A percentile compares a stretch with the other conserved stretches of the same genome.
These are phyloP conservation scores for Machimus rusticus DNA, from an alignment of 2,888 invertebrate species.

Conservation along the genomic window DNA sequence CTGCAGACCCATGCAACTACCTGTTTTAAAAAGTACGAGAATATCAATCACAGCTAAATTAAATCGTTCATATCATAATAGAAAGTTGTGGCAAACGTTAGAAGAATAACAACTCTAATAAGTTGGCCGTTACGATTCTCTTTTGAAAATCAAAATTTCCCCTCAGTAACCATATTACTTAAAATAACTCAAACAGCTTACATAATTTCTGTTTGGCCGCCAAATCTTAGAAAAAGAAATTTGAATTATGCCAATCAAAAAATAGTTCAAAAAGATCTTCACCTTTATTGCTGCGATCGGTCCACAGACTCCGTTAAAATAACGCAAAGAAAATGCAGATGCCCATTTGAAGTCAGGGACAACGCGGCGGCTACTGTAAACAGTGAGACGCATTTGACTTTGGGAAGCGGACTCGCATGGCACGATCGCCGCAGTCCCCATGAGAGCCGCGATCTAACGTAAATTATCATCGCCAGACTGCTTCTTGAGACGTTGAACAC, in stretches of 20 bases:
- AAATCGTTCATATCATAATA: no score
- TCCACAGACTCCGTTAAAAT: neutral
- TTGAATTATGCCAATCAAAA: neutral
- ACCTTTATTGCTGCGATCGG: neutral
- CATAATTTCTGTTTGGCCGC: neutral
- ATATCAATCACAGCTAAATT: no score
- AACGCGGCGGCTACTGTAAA: neutral
- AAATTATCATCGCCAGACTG: neutral
- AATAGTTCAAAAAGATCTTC: neutral
- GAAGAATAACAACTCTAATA: no score
- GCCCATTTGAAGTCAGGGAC: neutral
- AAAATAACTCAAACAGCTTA: neutral
- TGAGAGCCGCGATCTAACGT: neutral
- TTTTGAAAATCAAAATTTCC: neutral
- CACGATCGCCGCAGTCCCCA: neutral
- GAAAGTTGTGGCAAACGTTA: no score
- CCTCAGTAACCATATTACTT: neutral
- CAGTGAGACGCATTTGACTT: neutral
- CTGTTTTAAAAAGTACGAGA: no score
- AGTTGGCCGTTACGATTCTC: neutral
- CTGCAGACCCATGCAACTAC: no score
- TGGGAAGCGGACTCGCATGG: neutral
- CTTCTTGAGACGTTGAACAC: neutral
- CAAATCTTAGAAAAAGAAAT: neutral
- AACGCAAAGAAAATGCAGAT: neutral